These are phyloP conservation scores for Catocala sponsa DNA, from an alignment of 2,888 invertebrate genomes.

Conservation along the genomic window DNA sequence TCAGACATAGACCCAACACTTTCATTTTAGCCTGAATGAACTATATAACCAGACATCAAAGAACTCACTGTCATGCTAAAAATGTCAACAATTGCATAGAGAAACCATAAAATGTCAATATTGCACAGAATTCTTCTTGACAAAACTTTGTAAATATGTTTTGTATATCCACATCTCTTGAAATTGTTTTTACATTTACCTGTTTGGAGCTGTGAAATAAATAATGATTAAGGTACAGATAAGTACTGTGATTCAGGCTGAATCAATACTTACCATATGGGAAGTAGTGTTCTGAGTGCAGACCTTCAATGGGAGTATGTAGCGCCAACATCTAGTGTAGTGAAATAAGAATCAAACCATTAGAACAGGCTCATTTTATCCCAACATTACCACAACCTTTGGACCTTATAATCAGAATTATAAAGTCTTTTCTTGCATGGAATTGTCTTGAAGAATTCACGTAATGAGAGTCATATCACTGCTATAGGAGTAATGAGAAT, in stretches of 20 bases:
- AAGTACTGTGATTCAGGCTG: slow-evolving; percentile 24
- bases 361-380: slow-evolving; percentile 60
- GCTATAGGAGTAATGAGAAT: slow-evolving; percentile 13
- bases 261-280: slow-evolving; percentile 71
- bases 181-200: slow-evolving; percentile 41
- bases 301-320: slow-evolving; percentile 59
- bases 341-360: slow-evolving; percentile 84
- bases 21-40: background rate
- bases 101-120: background rate
- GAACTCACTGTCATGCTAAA: slow-evolving; percentile 6
- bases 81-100: background rate
- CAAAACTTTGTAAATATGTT: background rate
- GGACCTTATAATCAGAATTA: slow-evolving; percentile 22
- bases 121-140: background rate
- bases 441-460: slow-evolving; percentile 32
- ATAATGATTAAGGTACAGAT: slow-evolving; percentile 36
- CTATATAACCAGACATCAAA: background rate
- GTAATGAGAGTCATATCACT: slow-evolving; percentile 14
- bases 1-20: no score
- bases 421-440: slow-evolving; percentile 26
- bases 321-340: slow-evolving; percentile 78
- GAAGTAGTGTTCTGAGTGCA: slow-evolving; percentile 53
- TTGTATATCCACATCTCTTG: slow-evolving; percentile 8
- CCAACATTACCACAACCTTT: slow-evolving; percentile 48
- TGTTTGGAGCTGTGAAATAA: slow-evolving; percentile 51